Base-by-base conservation (phyloP, 2,888 invertebrate genomes). In the Epirrhoe tristata region DNA sequence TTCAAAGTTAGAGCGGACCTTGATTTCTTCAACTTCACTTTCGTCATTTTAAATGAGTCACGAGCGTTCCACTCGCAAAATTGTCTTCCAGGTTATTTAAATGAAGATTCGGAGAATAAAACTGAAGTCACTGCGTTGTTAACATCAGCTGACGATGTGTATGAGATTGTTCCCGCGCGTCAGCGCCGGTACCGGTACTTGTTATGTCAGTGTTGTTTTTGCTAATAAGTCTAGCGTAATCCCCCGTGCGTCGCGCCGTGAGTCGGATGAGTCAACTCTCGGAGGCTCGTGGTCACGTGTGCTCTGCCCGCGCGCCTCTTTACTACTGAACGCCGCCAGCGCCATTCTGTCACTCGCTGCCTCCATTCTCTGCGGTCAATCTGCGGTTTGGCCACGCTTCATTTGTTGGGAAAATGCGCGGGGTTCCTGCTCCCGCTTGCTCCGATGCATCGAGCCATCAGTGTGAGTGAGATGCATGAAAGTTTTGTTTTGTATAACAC, bases 361-460 rank as follows among this genome's bases (percentile, higher is more conserved):
- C 89, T 93, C 91, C 93, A 91, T 91, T 91, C 92, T 92, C 93
- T 93, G 93, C 91, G 93, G 93, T 93, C 93, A 93, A 93, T 93
- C 93, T 94, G 94, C 87, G 94, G 94, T 93, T 88, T 90, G 84
- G 92, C 91, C 93, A 93, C 89, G 93, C 92, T 93, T 93, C 94
- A 93, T 94, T 94, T 94, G 93, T 90, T 89, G 91, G 90, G 93
- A 93, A 94, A 94, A 93, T 93, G 90, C 85, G 85, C 83, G 83
- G 71, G 78, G 72, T 74, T 77, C n/a, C 80, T 74, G 80, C 84
- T 90, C 90, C 84, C 80, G 69, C 83, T 93, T 83, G 72, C 81
- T 76, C 88, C 43, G 66, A 63, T 56, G 32, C 5, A 6, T 1
- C n/a, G 31, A 7, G 3, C 6, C 54, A 14, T 14, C 6, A 6